Evolutionary conservation across 1,140 invertebrate genomes (phyloP).

Genomic region (Trichoplusia ni): DNA sequence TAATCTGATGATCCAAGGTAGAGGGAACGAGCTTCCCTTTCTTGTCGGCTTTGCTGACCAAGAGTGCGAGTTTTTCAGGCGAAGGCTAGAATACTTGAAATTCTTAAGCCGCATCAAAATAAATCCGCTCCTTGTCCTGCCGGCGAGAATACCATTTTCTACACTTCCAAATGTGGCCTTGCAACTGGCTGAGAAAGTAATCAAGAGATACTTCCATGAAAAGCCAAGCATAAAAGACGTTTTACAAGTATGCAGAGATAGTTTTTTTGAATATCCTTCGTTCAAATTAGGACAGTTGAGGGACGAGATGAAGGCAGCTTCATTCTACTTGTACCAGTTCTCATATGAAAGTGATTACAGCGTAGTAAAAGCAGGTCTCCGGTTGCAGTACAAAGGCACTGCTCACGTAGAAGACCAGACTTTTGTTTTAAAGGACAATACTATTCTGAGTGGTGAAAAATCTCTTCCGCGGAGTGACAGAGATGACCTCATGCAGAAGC

Average conservation of each 20-base stretch:
- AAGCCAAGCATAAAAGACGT: background rate
- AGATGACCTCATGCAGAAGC: conserved; percentile 33
- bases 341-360: conserved; percentile 22
- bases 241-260: background rate
- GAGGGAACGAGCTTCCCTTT: conserved; percentile 54
- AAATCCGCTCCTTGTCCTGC: conserved; percentile 27
- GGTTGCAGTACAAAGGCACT: background rate
- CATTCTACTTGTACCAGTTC: conserved; percentile 33
- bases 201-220: conserved; percentile 17
- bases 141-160: background rate
- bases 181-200: background rate
- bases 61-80: conserved; percentile 57
- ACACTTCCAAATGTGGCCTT: background rate
- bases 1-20: conserved; percentile 44
- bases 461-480: conserved; percentile 17
- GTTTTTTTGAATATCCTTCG: conserved; percentile 26
- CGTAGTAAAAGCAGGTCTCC: conserved; percentile 8
- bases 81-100: conserved; percentile 49
- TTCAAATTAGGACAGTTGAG: conserved; percentile 19
- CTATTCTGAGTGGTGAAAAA: background rate
- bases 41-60: conserved; percentile 55
- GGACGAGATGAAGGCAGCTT: background rate
- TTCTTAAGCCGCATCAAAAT: conserved; percentile 44
- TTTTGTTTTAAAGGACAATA: conserved; percentile 21
- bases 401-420: conserved; percentile 30